Evolutionary conservation across 2,888 invertebrate genomes (phyloP).

Genomic region (Desoria tigrina): DNA sequence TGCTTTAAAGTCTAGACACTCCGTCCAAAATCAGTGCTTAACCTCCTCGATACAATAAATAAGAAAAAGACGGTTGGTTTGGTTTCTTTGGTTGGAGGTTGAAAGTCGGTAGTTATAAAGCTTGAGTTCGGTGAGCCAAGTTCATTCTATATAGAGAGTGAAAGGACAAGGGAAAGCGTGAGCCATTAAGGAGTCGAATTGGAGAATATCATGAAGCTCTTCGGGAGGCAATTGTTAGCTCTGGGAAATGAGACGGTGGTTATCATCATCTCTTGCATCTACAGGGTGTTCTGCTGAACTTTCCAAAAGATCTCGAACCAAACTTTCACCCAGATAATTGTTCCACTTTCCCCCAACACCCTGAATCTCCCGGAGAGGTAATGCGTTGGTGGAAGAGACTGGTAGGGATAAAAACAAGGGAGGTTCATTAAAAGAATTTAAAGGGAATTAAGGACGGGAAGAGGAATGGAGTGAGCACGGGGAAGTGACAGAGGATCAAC

Average conservation of each 20-base stretch:
- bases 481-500: slow-evolving; percentile 53
- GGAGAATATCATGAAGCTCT: slow-evolving; percentile 9
- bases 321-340: too few species aligned
- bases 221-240: slow-evolving; percentile 21
- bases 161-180: slow-evolving; percentile 22
- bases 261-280: too few species aligned
- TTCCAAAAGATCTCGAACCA: too few species aligned
- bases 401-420: slow-evolving; percentile 46
- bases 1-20: too few species aligned
- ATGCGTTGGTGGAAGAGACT: slow-evolving; percentile 8
- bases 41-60: slow-evolving; percentile 6
- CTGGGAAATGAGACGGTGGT: slow-evolving; percentile 22
- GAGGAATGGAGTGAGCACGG: slow-evolving; percentile 47
- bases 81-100: too few species aligned
- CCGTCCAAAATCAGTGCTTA: too few species aligned
- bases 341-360: too few species aligned
- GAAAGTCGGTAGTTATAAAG: too few species aligned
- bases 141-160: not conserved
- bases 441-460: slow-evolving; percentile 52
- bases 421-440: slow-evolving; percentile 54
- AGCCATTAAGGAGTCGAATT: slow-evolving; percentile 31
- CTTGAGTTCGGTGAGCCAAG: slow-evolving; percentile 5
- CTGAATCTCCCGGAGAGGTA: too few species aligned
- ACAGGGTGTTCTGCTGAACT: too few species aligned
- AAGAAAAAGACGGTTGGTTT: slow-evolving; percentile 6